Conservation (phyloP, 2,113 vertebrate species). For the Colaptes auratus region DNA sequence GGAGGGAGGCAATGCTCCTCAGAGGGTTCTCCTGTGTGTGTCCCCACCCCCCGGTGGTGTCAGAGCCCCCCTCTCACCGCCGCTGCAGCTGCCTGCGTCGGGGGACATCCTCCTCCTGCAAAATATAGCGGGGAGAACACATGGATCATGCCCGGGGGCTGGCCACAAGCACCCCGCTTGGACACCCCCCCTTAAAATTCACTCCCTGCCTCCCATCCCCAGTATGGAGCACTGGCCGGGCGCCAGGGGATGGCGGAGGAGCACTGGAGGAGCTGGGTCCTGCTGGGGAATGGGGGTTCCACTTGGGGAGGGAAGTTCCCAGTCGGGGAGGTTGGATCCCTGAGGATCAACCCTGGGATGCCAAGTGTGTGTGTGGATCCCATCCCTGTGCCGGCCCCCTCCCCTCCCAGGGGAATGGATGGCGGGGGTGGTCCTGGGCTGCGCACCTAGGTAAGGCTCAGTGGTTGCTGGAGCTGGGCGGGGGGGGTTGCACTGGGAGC, state of each 20-base stretch:
- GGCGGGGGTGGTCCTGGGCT: too few species aligned
- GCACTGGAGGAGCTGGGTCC: too few species aligned
- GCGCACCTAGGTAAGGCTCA: neutral
- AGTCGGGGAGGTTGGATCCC: rapidly evolving
- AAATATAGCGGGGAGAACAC: neutral
- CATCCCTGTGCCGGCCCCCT: too few species aligned
- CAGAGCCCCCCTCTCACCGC: conserved; percentile 74
- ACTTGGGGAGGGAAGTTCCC: neutral
- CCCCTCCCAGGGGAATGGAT: too few species aligned
- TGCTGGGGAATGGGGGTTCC: too few species aligned
- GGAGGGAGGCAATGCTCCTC: neutral
- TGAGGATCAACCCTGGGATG: neutral
- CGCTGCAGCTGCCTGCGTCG: conserved; percentile 84
- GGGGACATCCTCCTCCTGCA: conserved; percentile 78
- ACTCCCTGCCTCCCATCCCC: too few species aligned
- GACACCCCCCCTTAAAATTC: neutral
- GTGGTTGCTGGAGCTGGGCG: neutral
- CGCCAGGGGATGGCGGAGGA: rapidly evolving
- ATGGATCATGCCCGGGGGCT: neutral
- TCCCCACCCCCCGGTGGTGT: rapidly evolving
- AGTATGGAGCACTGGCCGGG: neutral
- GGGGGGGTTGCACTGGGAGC: too few species aligned
- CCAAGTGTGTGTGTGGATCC: too few species aligned
- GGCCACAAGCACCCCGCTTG: neutral
- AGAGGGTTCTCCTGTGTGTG: too few species aligned